Percentiles rank a stretch among this genome's conserved stretches.
phyloP scores from a whole-genome alignment of 2,113 vertebrate species.

The Toxotes chatareus region DNA sequence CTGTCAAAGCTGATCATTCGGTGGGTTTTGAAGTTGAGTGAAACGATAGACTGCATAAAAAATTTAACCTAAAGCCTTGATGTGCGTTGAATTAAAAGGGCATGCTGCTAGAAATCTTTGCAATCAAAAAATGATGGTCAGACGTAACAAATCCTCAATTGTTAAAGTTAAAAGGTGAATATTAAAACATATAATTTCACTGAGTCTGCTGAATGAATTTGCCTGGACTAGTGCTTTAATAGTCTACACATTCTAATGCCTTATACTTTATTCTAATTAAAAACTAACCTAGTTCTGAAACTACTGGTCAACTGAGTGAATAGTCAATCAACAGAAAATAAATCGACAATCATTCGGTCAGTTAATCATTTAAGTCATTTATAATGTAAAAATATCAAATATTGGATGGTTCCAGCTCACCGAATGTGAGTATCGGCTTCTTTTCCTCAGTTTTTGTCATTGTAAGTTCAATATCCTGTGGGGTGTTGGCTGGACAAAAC shows the following conservation, averaged over 20 bases:
- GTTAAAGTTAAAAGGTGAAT: background rate
- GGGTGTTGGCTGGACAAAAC: background rate
- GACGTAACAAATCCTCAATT: background rate
- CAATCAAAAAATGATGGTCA: background rate
- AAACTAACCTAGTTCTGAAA: background rate
- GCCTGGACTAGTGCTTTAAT: background rate
- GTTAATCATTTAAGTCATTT: background rate
- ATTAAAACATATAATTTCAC: background rate
- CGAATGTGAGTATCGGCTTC: background rate
- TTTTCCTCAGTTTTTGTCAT: background rate
- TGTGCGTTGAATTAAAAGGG: background rate
- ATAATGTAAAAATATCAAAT: background rate
- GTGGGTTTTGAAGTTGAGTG: background rate
- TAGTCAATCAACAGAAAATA: background rate
- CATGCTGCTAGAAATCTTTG: background rate
- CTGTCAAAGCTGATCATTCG: constrained; percentile 36
- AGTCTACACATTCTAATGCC: background rate
- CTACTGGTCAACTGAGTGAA: background rate
- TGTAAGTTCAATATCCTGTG: background rate
- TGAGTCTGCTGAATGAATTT: background rate
- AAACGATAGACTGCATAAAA: background rate
- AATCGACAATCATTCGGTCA: background rate
- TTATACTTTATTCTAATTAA: background rate
- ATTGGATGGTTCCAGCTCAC: background rate
- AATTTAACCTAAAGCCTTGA: background rate